Base-by-base conservation (phyloP, 2,113 vertebrate species). In the Philantomba maxwellii region DNA sequence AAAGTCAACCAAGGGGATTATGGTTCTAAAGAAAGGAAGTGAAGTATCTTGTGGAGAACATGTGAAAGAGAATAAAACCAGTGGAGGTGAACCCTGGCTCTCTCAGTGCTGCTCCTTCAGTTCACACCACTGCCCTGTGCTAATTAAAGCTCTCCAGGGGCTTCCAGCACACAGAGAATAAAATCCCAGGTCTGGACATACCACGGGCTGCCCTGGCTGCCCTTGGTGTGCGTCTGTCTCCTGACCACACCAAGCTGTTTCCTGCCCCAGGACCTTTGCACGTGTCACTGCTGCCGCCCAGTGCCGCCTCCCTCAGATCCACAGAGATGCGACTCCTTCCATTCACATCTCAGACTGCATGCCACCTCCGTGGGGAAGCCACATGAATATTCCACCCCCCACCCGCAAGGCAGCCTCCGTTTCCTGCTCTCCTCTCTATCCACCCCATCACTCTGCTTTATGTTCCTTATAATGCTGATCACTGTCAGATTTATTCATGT, bases 1-100 rank as follows among this genome's bases (percentile, higher is more conserved):
- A 96, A 95, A 96, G 75, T 92, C 92, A 94, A 80, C 80, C 83
- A 70, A 91, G 81, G 91, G 93, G 96, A 92, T 78, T 70, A 80
- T 1, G 51, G 64, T 30, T 88, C 82, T 70, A 51, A 86, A 91
- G 94, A 62, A 73, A 93, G 57, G 93, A 87, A 82, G 85, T 8
- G 5, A 36, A 89, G 14, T 16, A 51, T 62, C 94, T 70, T 58
- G 15, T 3, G 9, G n/a, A 60, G 45, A 53, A 75, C 4, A 55
- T 21, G 53, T 13, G 26, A n/a, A 30, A 64, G 70, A 47, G 55
- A 57, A 73, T 45, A 57, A 78, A 81, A 13, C 30, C 55, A 33
- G 51, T 2, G 47, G 53, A 23, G 80, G 90, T 16, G 3, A 73
- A 12, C 28, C 1, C 62, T 0, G 62, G 62, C 53, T 33, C 0